phyloP scores from a whole-genome alignment of 2,113 vertebrate genomes.

The Myrmecophaga tridactyla region DNA sequence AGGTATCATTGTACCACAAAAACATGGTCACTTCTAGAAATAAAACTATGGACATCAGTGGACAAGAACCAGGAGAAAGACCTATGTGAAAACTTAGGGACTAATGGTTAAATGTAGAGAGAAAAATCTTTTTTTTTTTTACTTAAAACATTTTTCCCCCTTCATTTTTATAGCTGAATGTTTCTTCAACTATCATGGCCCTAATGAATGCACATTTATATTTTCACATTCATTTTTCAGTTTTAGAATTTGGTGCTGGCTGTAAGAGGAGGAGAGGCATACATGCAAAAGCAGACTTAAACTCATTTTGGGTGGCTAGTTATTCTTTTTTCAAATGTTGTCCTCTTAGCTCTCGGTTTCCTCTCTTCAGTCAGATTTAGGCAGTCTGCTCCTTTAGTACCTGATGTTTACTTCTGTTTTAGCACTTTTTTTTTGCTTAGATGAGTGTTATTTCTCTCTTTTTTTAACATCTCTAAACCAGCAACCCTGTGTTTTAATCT shows the following conservation, averaged over 20 bases:
- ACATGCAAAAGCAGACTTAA: neutral
- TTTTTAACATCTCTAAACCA: neutral
- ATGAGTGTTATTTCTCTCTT: neutral
- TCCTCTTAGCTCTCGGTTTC: neutral
- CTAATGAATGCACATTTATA: neutral
- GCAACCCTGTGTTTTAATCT: neutral
- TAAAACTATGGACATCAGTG: neutral
- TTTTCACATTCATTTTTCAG: neutral
- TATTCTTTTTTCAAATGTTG: neutral
- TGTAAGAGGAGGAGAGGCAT: constrained; percentile 4
- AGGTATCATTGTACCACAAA: neutral
- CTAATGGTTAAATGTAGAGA: neutral
- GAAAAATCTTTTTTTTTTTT: too few relatives aligned
- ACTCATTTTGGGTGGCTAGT: neutral
- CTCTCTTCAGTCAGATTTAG: neutral
- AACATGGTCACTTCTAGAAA: neutral
- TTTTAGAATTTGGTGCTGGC: constrained; percentile 5
- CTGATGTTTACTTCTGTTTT: neutral
- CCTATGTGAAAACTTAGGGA: neutral
- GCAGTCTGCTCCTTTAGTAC: neutral
- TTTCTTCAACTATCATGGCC: neutral
- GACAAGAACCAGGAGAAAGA: neutral
- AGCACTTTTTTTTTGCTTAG: neutral
- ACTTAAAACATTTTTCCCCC: too few relatives aligned
- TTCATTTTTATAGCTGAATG: neutral